Conservation (phyloP, 2,888 invertebrate genomes). For the Tetranychus piercei region DNA sequence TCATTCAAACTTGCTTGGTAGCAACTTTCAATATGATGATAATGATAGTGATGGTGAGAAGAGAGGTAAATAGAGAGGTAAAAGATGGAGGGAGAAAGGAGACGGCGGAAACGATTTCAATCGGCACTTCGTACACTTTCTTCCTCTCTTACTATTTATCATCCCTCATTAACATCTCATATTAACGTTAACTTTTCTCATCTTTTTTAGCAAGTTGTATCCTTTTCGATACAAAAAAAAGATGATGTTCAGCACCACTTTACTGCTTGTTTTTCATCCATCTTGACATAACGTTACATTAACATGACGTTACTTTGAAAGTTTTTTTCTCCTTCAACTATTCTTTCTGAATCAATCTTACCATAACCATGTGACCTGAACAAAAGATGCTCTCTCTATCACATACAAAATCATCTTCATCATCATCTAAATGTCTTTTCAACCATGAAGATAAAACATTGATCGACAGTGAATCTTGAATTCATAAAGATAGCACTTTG, state of each 20-base stretch:
- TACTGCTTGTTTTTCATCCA: too few species aligned
- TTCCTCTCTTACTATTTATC: background rate
- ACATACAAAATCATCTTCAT: background rate
- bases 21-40: background rate
- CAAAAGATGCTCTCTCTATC: background rate
- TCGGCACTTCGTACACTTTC: background rate
- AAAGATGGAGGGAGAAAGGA: slow-evolving; percentile 2
- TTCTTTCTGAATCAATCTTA: background rate
- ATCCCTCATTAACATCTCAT: background rate
- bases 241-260: background rate
- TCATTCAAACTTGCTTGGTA: background rate
- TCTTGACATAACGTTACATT: too few species aligned
- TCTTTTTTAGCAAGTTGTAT: too few species aligned
- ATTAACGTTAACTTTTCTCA: too few species aligned
- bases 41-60: background rate
- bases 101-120: background rate
- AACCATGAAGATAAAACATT: slow-evolving; percentile 6
- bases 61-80: background rate
- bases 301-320: too few species aligned
- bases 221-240: background rate
- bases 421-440: background rate
- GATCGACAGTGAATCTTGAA: background rate
- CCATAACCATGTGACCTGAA: slow-evolving; percentile 2
- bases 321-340: background rate
- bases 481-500: slow-evolving; percentile 6